Conservation (phyloP, 2,797 vertebrate genomes). For the Schizopygopsis malacanthus region DNA sequence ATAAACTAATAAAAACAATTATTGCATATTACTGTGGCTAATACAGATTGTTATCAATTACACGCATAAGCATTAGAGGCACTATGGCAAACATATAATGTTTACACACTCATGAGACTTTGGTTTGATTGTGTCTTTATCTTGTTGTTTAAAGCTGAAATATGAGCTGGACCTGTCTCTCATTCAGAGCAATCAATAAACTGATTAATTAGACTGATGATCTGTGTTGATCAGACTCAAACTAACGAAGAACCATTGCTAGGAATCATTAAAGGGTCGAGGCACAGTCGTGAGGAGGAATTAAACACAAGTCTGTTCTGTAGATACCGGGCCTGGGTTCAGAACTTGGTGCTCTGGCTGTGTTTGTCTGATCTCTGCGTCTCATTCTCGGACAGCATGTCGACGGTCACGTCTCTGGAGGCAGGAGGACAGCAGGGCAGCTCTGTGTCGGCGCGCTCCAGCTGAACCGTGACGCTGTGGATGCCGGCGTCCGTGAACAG, state of each 20-base stretch:
- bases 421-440: constrained; percentile 38
- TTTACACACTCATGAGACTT: not conserved
- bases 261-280: not conserved
- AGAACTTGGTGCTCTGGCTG: constrained; percentile 25
- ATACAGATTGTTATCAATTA: not conserved
- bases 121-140: not conserved
- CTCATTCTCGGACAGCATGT: not conserved
- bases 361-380: too few species aligned
- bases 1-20: not conserved
- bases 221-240: not conserved
- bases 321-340: not conserved
- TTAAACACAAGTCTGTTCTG: constrained; percentile 37
- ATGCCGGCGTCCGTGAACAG: constrained; percentile 79
- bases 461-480: constrained; percentile 84
- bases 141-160: not conserved
- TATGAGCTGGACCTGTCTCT: not conserved
- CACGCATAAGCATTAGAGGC: too few species aligned
- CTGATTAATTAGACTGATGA: not conserved
- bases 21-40: not conserved
- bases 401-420: constrained; percentile 4
- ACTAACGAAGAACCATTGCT: not conserved
- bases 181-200: not conserved
- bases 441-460: constrained; percentile 70
- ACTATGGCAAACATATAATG: not conserved
- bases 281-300: not conserved